phyloP scores from a whole-genome alignment of 1,140 invertebrate genomes.

The Pissodes strobi region DNA sequence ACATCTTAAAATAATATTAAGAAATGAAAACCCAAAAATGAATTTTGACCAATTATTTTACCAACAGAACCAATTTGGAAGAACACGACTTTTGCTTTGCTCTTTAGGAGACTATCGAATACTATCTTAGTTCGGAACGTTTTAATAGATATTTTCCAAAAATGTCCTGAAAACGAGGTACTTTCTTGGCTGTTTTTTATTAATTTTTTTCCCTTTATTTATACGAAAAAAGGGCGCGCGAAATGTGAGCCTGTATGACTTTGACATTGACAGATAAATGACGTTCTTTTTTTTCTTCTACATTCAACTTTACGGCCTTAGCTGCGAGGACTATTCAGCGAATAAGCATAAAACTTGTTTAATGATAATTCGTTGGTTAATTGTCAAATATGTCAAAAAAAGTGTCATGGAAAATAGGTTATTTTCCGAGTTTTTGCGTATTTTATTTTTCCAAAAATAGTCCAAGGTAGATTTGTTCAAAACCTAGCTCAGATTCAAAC shows the following conservation, averaged over 20 bases:
- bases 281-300: neutral
- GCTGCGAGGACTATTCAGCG: too few species aligned
- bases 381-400: neutral
- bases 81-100: neutral
- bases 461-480: neutral
- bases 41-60: too few species aligned
- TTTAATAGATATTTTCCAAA: too few species aligned
- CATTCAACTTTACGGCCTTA: too few species aligned
- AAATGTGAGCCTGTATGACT: too few species aligned
- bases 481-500: neutral
- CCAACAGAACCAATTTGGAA: slow-evolving; percentile 1
- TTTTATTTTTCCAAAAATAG: slow-evolving; percentile 5
- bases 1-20: slow-evolving; percentile 32
- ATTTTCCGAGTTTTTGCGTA: slow-evolving; percentile 13
- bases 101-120: too few species aligned
- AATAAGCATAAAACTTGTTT: too few species aligned
- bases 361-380: too few species aligned
- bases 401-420: slow-evolving; percentile 3
- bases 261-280: neutral
- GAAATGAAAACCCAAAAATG: neutral
- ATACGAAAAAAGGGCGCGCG: neutral
- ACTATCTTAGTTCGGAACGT: too few species aligned
- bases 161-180: neutral
- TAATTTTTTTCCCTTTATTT: neutral
- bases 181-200: neutral